These are phyloP conservation scores for Sussaba pulchella DNA, from an alignment of 2,888 invertebrate species.

Conservation along the genomic window DNA sequence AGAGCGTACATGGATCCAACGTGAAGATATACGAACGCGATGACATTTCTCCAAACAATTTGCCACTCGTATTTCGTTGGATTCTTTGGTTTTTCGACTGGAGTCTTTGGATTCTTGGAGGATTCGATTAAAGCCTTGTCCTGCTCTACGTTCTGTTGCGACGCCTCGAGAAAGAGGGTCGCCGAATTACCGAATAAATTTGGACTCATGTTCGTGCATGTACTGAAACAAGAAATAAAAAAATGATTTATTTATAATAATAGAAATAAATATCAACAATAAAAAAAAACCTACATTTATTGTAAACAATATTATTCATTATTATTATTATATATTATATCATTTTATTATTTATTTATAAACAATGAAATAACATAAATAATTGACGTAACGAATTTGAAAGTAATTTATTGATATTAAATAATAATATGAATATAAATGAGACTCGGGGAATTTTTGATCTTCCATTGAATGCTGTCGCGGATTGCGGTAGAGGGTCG, in stretches of 20 bases:
- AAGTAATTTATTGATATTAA: too few relatives aligned
- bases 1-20: slow-evolving; percentile 88
- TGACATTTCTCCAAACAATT: slow-evolving; percentile 92
- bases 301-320: too few relatives aligned
- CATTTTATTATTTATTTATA: too few relatives aligned
- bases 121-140: slow-evolving; percentile 69
- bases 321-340: too few relatives aligned
- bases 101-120: slow-evolving; percentile 24
- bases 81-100: slow-evolving; percentile 69
- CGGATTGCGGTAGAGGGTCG: too few relatives aligned
- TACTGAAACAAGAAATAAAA: slow-evolving; percentile 69
- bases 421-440: too few relatives aligned
- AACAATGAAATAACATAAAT: too few relatives aligned
- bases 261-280: too few relatives aligned
- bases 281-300: too few relatives aligned
- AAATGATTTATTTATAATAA: neutral
- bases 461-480: too few relatives aligned
- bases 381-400: too few relatives aligned
- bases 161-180: slow-evolving; percentile 85
- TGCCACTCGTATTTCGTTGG: slow-evolving; percentile 85
- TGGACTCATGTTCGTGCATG: slow-evolving; percentile 86
- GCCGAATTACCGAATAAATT: slow-evolving; percentile 87
- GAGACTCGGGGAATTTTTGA: too few relatives aligned
- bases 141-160: slow-evolving; percentile 78
- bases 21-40: slow-evolving; percentile 91